Evolutionary conservation across 2,797 vertebrate species (phyloP).

Genomic region (Coendou prehensilis): DNA sequence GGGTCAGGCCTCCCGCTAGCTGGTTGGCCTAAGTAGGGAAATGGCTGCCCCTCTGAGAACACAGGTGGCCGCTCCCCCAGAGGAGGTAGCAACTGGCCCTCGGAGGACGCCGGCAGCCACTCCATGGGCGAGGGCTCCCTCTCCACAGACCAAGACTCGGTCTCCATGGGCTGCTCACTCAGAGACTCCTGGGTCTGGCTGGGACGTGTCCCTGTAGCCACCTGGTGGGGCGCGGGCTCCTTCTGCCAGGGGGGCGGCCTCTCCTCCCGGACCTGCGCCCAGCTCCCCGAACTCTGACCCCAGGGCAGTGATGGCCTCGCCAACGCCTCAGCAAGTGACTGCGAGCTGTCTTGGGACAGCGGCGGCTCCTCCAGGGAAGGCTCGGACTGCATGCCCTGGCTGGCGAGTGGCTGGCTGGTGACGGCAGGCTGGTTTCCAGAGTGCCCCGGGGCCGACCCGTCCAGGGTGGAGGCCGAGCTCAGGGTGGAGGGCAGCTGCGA

Average conservation of each 20-base stretch:
- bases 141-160: neutral
- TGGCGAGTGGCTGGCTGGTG: too few species aligned
- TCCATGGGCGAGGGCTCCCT: neutral
- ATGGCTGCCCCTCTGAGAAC: too few species aligned
- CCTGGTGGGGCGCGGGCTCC: neutral
- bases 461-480: rapidly evolving
- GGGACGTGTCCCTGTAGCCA: neutral
- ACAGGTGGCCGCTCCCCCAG: rapidly evolving
- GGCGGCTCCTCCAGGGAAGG: too few species aligned
- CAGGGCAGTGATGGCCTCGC: neutral
- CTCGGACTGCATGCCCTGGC: too few species aligned
- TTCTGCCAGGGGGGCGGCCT: neutral
- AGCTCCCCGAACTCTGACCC: neutral
- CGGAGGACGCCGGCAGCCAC: neutral
- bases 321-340: neutral
- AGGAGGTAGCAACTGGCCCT: rapidly evolving
- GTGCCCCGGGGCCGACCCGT: rapidly evolving
- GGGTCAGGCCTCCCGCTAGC: neutral
- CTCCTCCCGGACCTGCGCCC: too few species aligned
- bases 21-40: rapidly evolving
- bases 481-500: rapidly evolving
- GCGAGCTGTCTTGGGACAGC: neutral
- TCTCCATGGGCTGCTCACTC: neutral
- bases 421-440: rapidly evolving
- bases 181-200: neutral